Base-by-base conservation (phyloP, 2,797 vertebrate species). In the Premnoplex brunnescens region DNA sequence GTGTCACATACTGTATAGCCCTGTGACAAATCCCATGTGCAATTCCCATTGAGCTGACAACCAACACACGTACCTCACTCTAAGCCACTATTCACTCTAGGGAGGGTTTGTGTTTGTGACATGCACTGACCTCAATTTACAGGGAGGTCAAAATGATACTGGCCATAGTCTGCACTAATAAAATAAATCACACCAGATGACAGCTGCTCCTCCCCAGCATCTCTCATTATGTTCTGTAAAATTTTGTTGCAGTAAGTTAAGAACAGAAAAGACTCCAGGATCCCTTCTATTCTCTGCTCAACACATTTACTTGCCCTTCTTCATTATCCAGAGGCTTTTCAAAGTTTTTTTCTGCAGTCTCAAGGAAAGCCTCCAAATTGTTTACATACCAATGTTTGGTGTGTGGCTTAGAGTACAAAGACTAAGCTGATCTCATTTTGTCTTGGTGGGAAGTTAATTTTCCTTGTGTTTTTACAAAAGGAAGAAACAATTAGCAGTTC, bases 111-210 rank as follows among this genome's bases (percentile, higher is more conserved):
- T 95, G 89, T 81, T 95, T 80, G 80, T 67, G 97, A 96, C 96
- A 96, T 58, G 64, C 86, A 27, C 85, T 98, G 98, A 98, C 98
- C 97, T 97, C 97, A 95, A 88, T 96, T 97, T 97, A 95, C 95
- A 96, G 94, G 91, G 46, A 96, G 97, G 93, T 97, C 97, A 97
- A 76, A 96, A 94, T 90, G 95, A 97, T 95, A 77, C 63, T 74
- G 91, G 73, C 76, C 81, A 3, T 73, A 84, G 94, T 75, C 36
- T 67, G 85, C 63, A 79, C 95, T 59, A 89, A 92, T 95, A 93
- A 97, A 97, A 97, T 96, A 96, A 96, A 97, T 97, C 96, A 96
- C 94, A 66, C 32, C 5, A 36, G 67, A 71, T 74, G 96, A 93
- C 97, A 98, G 96, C 94, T 95, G 90, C 86, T 93, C 93, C 85